Evolutionary conservation across 2,797 vertebrate genomes (phyloP), one percentile per base, ranked within the genome.

Genomic region (Sarcophilus harrisii): DNA sequence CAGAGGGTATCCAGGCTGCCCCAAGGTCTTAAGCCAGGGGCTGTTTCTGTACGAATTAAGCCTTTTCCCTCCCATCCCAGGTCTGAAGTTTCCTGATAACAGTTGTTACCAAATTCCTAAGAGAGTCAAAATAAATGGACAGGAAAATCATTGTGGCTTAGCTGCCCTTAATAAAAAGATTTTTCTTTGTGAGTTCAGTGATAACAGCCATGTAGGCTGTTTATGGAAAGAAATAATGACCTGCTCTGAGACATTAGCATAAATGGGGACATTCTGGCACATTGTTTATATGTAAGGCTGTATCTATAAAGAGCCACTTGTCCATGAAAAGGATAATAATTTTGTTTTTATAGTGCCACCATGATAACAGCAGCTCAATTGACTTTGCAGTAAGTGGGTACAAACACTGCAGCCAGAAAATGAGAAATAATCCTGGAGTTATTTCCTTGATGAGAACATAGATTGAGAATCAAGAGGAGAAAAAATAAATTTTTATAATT

Each of bases 291-390:
- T 14, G 57, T 0, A 18, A 94, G 92, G 29, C 38, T 49, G 3
- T 49, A 87, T 87, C 73, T 45, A 49, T 87, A 45, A 87, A 87
- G 21, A 3, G 3, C 38, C 93, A 90, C 32, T 90, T 91, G 91
- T 66, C 93, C 58, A 32, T 93, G 73, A 97, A 97, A 95, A 52
- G 91, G 66, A 73, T 95, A 96, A 45, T 58, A 95, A 93, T 58
- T 58, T 66, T 29, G 93, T 94, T 96, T n/a, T 91, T 93, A 57
- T 49, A 92, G 3, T 45, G 54, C 1, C 62, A 28, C 8, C 45
- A 93, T 94, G 52, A 57, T 32, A 95, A 94, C 32, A 38, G 24
- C 21, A 49, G n/a, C 81, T 13, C 92, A 87, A 29, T n/a, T 49
- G 38, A 21, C 73, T 87, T 27, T 93, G 66, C 45, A 62, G 28